These are phyloP conservation scores for Thymelicus lineola DNA, from an alignment of 2,888 invertebrate species.

Conservation along the genomic window DNA sequence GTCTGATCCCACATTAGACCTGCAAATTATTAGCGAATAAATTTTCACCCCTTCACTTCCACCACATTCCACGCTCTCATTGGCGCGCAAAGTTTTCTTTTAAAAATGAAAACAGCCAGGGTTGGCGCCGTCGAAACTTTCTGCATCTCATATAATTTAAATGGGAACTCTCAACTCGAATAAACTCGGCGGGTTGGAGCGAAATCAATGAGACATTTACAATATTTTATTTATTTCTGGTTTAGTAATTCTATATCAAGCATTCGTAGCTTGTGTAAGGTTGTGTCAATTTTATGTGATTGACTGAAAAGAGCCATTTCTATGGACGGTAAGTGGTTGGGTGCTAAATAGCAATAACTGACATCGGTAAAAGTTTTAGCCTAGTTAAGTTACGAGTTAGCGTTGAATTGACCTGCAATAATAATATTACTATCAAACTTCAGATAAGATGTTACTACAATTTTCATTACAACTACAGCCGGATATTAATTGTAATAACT, in stretches of 20 bases:
- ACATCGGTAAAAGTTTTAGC: too few relatives aligned
- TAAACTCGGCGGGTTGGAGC: not conserved
- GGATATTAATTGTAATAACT: conserved; percentile 7
- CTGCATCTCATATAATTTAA: not conserved
- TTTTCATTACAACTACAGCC: not conserved
- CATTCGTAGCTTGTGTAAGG: too few relatives aligned
- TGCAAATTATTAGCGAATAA: conserved; percentile 18
- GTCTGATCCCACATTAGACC: not conserved
- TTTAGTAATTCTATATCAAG: not conserved
- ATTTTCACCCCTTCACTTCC: conserved; percentile 4
- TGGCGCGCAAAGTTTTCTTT: conserved; percentile 11
- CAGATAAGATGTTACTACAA: not conserved
- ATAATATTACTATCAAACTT: not conserved
- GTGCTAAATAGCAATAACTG: too few relatives aligned
- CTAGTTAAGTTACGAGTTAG: too few relatives aligned
- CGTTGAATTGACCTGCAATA: too few relatives aligned
- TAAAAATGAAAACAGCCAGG: conserved; percentile 13
- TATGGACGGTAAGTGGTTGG: too few relatives aligned
- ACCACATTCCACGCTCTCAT: not conserved
- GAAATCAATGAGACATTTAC: not conserved
- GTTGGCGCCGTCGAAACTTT: conserved; percentile 12
- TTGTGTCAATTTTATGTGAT: too few relatives aligned
- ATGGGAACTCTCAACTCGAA: conserved; percentile 7
- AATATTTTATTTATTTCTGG: not conserved
- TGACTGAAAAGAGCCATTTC: too few relatives aligned